Conservation (phyloP, 2,113 vertebrate genomes). For the Climacteris rufus region DNA sequence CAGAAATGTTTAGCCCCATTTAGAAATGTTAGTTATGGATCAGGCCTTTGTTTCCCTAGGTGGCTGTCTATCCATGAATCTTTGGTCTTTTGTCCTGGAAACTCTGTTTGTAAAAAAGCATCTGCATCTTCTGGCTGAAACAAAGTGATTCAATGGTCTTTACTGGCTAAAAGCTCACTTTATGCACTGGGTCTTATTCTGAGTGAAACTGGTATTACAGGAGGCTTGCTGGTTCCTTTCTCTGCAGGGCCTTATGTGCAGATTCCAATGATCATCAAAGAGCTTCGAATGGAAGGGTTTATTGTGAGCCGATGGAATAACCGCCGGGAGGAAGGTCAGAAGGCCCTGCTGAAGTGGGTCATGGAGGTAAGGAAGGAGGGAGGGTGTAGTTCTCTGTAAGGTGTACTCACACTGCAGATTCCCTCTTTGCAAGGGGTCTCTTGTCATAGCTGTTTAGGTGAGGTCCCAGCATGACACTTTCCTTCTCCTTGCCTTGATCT, state of each 20-base stretch:
- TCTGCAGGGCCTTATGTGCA: conserved; percentile 76
- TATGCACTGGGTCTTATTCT: not conserved
- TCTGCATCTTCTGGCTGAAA: not conserved
- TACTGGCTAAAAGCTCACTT: not conserved
- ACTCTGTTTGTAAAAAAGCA: not conserved
- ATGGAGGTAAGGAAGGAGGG: conserved; percentile 72
- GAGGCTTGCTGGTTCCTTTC: not conserved
- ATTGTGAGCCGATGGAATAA: conserved; percentile 67
- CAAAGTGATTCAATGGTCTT: not conserved
- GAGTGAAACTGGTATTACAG: not conserved
- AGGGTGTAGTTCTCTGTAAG: not conserved
- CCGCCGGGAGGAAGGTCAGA: conserved; percentile 73
- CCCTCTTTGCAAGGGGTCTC: not conserved
- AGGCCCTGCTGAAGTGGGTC: conserved; percentile 80
- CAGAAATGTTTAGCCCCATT: not conserved
- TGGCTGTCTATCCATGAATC: not conserved
- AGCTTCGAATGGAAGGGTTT: conserved; percentile 86
- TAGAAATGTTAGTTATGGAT: too few relatives aligned
- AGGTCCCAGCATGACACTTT: not conserved
- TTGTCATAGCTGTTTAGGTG: not conserved
- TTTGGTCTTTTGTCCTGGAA: not conserved
- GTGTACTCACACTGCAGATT: not conserved
- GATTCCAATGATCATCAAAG: conserved; percentile 67
- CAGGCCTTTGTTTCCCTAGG: not conserved
- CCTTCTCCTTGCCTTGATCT: not conserved